These are phyloP conservation scores for Lasioglossum zephyrum DNA, from an alignment of 2,888 invertebrate genomes.

Conservation along the genomic window DNA sequence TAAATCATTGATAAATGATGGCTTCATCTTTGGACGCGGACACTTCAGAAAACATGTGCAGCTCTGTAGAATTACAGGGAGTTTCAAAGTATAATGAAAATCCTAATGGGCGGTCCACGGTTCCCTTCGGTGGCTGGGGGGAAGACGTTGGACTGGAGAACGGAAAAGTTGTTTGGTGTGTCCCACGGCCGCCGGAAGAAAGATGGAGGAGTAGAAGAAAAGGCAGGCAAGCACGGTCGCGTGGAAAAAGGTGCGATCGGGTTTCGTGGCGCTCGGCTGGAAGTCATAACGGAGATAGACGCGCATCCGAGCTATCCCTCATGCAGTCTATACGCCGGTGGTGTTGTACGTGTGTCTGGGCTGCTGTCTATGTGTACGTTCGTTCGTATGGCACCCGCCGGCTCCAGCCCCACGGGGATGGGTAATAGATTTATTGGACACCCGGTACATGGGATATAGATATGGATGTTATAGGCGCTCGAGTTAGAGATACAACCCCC, in stretches of 20 bases:
- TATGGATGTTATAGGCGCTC: conserved; percentile 77
- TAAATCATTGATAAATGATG: neutral
- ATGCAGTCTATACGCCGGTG: conserved; percentile 52
- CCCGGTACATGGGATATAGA: conserved; percentile 81
- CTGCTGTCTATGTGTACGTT: conserved; percentile 10
- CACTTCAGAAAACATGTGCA: neutral
- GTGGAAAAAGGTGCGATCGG: conserved; percentile 65
- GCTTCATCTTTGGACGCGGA: neutral
- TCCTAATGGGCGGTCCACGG: neutral
- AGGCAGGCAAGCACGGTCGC: conserved; percentile 43
- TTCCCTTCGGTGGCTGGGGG: neutral
- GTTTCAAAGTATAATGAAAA: neutral
- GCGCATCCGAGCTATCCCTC: conserved; percentile 73
- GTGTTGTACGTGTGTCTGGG: conserved; percentile 38
- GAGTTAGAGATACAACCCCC: conserved; percentile 76
- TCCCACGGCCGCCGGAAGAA: conserved; percentile 34
- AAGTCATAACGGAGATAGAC: conserved; percentile 81
- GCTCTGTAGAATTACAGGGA: neutral
- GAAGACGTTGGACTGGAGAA: neutral
- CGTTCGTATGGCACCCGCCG: conserved; percentile 66
- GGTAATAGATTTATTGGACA: conserved; percentile 84
- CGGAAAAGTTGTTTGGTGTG: conserved; percentile 3
- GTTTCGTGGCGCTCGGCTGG: conserved; percentile 68
- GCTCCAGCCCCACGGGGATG: conserved; percentile 78
- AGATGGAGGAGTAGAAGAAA: conserved; percentile 55